Conservation (phyloP, 2,888 invertebrate species). For the Lamproptera curius region DNA sequence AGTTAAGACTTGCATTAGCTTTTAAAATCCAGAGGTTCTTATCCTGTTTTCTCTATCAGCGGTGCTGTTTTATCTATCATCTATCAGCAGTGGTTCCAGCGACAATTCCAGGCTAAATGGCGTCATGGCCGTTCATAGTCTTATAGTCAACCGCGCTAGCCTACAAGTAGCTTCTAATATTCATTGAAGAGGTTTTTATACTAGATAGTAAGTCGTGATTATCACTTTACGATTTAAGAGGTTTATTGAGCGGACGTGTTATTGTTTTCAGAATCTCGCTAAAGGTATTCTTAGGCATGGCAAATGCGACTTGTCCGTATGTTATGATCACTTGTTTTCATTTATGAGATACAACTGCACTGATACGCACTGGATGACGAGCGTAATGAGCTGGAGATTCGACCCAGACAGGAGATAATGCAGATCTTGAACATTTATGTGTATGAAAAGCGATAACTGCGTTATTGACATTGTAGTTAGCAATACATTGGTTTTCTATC, state of each 20-base stretch:
- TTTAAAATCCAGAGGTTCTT: not conserved
- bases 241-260: not conserved
- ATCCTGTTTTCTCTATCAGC: not conserved
- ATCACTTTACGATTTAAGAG: not conserved
- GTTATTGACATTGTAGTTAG: not conserved
- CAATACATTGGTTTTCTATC: not conserved
- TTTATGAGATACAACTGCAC: not conserved
- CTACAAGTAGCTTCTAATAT: not conserved
- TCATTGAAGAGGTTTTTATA: not conserved
- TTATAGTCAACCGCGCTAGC: conserved; percentile 1
- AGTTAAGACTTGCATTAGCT: conserved; percentile 4
- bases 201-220: not conserved
- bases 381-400: conserved; percentile 10
- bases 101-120: not conserved
- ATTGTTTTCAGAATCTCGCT: conserved; percentile 1
- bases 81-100: not conserved
- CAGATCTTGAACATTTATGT: conserved; percentile 6
- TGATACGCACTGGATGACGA: not conserved
- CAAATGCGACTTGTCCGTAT: not conserved
- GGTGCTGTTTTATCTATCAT: too few relatives aligned
- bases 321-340: not conserved
- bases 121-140: conserved; percentile 6
- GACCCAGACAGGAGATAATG: conserved; percentile 8
- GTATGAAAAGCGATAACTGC: not conserved
- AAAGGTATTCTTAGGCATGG: conserved; percentile 4